phyloP scores from a whole-genome alignment of 1,140 invertebrate species.

The Meloidogyne exigua region DNA sequence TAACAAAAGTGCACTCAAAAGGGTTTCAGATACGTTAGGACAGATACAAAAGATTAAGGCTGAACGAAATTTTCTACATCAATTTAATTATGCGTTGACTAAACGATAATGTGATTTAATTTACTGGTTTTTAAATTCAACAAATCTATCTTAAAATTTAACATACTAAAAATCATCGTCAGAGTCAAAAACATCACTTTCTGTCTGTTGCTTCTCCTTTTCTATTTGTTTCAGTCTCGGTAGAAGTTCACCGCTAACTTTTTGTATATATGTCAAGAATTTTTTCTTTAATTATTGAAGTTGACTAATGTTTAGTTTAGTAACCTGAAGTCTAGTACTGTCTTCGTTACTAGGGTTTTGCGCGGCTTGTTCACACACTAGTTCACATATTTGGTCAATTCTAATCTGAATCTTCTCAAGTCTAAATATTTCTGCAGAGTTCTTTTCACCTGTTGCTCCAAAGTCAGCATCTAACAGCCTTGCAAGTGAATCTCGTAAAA shows the following conservation, averaged over 20 bases:
- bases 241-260: slow-evolving; percentile 13
- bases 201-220: slow-evolving; percentile 10
- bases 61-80: slow-evolving; percentile 39
- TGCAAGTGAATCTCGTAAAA: slow-evolving; percentile 43
- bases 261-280: slow-evolving; percentile 24
- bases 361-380: slow-evolving; percentile 31
- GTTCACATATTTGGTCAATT: slow-evolving; percentile 41
- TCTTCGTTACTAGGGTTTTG: slow-evolving; percentile 12
- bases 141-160: background rate
- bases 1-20: slow-evolving; percentile 44
- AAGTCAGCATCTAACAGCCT: slow-evolving; percentile 38
- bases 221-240: slow-evolving; percentile 20
- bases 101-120: slow-evolving; percentile 23
- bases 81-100: slow-evolving; percentile 51
- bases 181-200: background rate
- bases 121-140: background rate
- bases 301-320: background rate
- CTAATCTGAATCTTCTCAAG: slow-evolving; percentile 40
- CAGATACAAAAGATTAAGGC: slow-evolving; percentile 48
- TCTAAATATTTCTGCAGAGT: slow-evolving; percentile 28
- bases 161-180: slow-evolving; percentile 29
- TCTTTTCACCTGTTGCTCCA: background rate
- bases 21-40: slow-evolving; percentile 46
- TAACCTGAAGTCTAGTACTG: slow-evolving; percentile 25
- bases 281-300: slow-evolving; percentile 15